These are phyloP conservation scores for Macrotrachela quadricornifera DNA, from an alignment of 1,140 invertebrate genomes.

Conservation along the genomic window DNA sequence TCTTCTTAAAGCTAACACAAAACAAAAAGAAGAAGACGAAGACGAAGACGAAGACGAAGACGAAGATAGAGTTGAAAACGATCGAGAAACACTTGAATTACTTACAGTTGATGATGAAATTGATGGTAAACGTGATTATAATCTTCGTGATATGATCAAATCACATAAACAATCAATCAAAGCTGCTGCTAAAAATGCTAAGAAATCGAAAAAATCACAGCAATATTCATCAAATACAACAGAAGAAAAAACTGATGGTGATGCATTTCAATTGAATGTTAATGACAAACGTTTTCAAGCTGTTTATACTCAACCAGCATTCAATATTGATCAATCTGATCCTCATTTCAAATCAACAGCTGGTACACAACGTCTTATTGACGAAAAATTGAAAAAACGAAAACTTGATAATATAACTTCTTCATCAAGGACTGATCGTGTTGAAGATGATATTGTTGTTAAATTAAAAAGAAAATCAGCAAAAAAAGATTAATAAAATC, in stretches of 20 bases:
- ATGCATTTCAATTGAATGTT: slow-evolving; percentile 2
- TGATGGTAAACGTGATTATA: neutral
- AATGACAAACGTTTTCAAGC: slow-evolving; percentile 4
- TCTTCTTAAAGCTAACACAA: no score
- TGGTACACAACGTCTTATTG: slow-evolving; percentile 3
- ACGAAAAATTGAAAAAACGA: slow-evolving; percentile 5
- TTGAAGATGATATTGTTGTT: no score
- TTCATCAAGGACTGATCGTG: neutral
- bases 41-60: neutral
- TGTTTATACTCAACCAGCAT: slow-evolving; percentile 1
- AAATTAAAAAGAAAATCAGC: no score
- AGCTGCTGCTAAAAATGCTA: slow-evolving; percentile 2
- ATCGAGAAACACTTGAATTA: neutral
- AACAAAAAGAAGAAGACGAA: neutral
- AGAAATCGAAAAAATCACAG: neutral
- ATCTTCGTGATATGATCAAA: slow-evolving; percentile 1
- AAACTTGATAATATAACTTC: neutral
- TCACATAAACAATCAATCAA: neutral
- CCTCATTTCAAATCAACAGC: slow-evolving; percentile 3
- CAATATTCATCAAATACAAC: neutral
- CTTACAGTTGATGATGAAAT: neutral
- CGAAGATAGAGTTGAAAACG: neutral
- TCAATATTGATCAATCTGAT: slow-evolving; percentile 7
- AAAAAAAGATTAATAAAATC: no score
- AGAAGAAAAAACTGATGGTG: neutral